phyloP scores from a whole-genome alignment of 2,888 invertebrate species.

The Eupeodes latifasciatus region DNA sequence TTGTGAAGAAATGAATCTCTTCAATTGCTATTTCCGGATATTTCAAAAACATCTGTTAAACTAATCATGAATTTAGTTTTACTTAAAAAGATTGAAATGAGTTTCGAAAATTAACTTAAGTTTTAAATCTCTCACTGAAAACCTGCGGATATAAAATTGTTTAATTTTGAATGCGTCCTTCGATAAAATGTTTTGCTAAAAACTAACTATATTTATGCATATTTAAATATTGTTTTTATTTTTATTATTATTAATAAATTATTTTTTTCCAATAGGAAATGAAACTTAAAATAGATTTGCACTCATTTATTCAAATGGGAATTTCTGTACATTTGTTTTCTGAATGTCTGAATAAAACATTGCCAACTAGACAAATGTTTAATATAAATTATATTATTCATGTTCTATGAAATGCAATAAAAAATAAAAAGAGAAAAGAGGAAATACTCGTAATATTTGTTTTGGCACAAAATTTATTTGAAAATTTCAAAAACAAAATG shows the following conservation, averaged over 20 bases:
- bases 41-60: too few species aligned
- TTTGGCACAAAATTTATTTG: background rate
- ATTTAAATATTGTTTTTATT: background rate
- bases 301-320: constrained; percentile 18
- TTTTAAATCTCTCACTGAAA: too few species aligned
- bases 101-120: too few species aligned
- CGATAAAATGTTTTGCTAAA: background rate
- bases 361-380: constrained; percentile 22
- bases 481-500: background rate
- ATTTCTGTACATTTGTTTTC: background rate
- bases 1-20: too few species aligned
- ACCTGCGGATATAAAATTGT: too few species aligned
- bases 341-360: background rate
- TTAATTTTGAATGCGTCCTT: background rate
- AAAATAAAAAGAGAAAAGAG: constrained; percentile 3
- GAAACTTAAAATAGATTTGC: constrained; percentile 38
- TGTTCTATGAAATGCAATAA: constrained; percentile 36
- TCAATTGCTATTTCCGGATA: too few species aligned
- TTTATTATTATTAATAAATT: constrained; percentile 23
- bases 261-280: constrained; percentile 30
- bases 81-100: too few species aligned
- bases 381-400: constrained; percentile 33
- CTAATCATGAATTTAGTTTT: too few species aligned
- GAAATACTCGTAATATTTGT: constrained; percentile 15
- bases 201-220: background rate